These are phyloP conservation scores for Myripristis jacobus DNA, from an alignment of 2,797 vertebrate genomes.

Conservation along the genomic window DNA sequence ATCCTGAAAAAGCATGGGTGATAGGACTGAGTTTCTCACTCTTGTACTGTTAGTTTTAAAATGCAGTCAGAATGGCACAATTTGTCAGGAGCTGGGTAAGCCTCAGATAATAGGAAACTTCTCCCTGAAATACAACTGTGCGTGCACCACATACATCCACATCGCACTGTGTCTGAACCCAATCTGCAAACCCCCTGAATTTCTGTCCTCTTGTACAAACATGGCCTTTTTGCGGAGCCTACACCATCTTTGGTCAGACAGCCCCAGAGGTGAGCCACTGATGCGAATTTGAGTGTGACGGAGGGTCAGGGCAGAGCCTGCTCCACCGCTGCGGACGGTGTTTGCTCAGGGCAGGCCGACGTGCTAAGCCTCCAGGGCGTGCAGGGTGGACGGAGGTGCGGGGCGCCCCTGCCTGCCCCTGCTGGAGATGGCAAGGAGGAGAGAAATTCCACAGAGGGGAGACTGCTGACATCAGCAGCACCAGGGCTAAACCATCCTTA, in stretches of 20 bases:
- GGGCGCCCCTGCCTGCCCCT: constrained; percentile 29
- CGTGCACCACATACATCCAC: constrained; percentile 1
- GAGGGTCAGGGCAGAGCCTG: constrained; percentile 41
- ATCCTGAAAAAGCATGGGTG: no score
- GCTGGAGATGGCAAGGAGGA: constrained; percentile 71
- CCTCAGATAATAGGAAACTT: not conserved
- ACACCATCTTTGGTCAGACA: constrained; percentile 47
- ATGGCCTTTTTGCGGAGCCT: constrained; percentile 24
- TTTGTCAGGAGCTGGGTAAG: not conserved
- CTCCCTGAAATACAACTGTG: not conserved
- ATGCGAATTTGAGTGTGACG: constrained; percentile 52
- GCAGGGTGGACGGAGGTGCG: constrained; percentile 43
- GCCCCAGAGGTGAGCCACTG: constrained; percentile 16
- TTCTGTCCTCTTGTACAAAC: constrained; percentile 42
- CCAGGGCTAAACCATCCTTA: constrained; percentile 52
- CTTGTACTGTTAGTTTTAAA: not conserved
- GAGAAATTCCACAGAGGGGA: constrained; percentile 82
- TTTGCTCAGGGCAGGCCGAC: constrained; percentile 64
- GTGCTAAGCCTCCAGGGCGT: constrained; percentile 52
- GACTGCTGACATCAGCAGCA: constrained; percentile 76
- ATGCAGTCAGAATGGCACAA: not conserved
- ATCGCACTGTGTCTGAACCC: constrained; percentile 1
- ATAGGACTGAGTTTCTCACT: not conserved
- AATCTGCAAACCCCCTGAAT: constrained; percentile 18
- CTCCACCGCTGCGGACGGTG: constrained; percentile 47